Evolutionary conservation across 2,797 vertebrate genomes (phyloP).

Genomic region (Dendrocincla tyrannina): DNA sequence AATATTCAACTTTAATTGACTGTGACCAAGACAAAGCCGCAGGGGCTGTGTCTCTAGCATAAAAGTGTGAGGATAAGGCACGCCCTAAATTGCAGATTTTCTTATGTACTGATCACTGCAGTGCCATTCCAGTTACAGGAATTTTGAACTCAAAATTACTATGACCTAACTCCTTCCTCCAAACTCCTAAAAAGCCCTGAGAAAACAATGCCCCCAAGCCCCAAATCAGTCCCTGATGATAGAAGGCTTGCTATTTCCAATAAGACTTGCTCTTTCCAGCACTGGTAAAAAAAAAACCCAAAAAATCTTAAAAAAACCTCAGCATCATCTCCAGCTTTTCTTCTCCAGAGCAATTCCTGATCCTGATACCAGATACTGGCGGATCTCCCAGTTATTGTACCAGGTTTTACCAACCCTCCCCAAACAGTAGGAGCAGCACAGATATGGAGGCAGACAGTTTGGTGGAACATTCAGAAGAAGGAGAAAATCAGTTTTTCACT

Average conservation of each 20-base stretch:
- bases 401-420: background rate
- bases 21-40: background rate
- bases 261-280: background rate
- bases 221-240: background rate
- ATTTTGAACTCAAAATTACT: background rate
- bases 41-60: background rate
- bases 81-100: background rate
- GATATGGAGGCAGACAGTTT: background rate
- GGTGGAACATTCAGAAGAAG: background rate
- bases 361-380: background rate
- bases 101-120: background rate
- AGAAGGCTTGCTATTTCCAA: background rate
- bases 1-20: background rate
- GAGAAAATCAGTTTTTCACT: background rate
- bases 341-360: background rate
- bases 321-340: background rate
- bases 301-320: background rate
- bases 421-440: background rate
- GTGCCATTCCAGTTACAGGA: background rate
- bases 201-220: background rate
- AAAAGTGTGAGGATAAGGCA: background rate
- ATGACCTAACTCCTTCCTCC: background rate
- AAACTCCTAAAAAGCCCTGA: background rate
- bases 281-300: background rate
- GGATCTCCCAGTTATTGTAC: background rate